A percentile compares a stretch with the other conserved stretches of the same genome.
phyloP scores from a whole-genome alignment of 2,113 vertebrate genomes.

The Oxyruncus cristatus region DNA sequence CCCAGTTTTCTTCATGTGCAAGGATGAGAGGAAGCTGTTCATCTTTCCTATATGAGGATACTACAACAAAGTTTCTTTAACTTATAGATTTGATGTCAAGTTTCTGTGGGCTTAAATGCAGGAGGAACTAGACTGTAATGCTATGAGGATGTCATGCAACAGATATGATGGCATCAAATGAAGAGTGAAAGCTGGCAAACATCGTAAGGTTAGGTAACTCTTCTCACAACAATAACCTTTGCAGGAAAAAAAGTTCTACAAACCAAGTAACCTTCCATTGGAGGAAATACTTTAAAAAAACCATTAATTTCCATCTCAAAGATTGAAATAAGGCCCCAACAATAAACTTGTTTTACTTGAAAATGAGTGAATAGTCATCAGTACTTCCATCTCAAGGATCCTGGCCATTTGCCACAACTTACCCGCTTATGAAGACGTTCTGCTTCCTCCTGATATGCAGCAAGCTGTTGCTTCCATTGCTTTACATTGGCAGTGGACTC shows the following conservation, averaged over 20 bases:
- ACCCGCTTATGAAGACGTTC: slow-evolving; percentile 97
- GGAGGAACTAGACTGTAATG: not conserved
- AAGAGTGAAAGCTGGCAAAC: not conserved
- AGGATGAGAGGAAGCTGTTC: not conserved
- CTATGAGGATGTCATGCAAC: not conserved
- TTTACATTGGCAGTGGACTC: slow-evolving; percentile 99
- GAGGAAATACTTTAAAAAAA: not conserved
- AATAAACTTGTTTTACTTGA: not conserved
- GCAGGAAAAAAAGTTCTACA: not conserved
- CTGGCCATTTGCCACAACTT: slow-evolving; percentile 15
- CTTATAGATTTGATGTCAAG: not conserved
- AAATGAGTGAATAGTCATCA: not conserved
- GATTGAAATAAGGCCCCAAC: not conserved
- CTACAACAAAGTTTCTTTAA: not conserved
- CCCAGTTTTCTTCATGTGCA: not conserved
- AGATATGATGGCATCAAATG: not conserved
- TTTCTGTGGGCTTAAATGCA: not conserved
- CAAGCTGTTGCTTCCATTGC: slow-evolving; percentile 98
- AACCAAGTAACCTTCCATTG: not conserved
- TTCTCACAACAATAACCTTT: not conserved
- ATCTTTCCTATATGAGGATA: not conserved
- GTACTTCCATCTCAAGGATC: not conserved
- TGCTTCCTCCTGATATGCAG: slow-evolving; percentile 96
- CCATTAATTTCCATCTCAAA: not conserved
- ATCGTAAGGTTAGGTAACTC: not conserved